Evolutionary conservation across 1,140 invertebrate species (phyloP), one percentile per base, ranked within the genome.

Genomic region (Nylanderia fulva): DNA sequence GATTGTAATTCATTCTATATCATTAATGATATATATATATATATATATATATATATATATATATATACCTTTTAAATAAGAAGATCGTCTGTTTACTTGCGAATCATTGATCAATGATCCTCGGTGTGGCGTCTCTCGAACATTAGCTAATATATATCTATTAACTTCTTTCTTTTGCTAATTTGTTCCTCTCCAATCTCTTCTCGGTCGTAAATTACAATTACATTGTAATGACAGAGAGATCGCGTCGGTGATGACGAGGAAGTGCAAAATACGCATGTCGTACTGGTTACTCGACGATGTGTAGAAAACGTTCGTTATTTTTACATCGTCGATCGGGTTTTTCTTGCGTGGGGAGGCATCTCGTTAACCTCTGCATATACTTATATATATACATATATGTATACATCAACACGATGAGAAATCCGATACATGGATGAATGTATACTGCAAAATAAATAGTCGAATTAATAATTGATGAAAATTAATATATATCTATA

Each of bases 241-340:
- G 42, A n/a, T n/a, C n/a, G n/a, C 58, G 18, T 13, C 18, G 27
- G 18, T 2, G 36, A 11, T 7, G 29, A n/a, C n/a, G 52, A 80
- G 66, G 58, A 71, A 82, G 36, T 24, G 45, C 15, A 24, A 11
- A n/a, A 11, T 24, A 39, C 29, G 42, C n/a, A n/a, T 11, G 8
- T 42, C 9, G 11, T 48, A 21, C n/a, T 11, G 33, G 6, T 69
- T 27, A 68, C 45, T 52, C 21, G 36, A 45, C 24, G 29, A 21
- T 24, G 15, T n/a, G 8, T 9, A 39, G 48, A 80, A 82, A 64
- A 82, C 58, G 11, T 56, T 18, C 6, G 52, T 82, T 71, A 82
- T 82, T 82, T 82, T 82, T 82, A 82, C 9, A 71, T 5, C 18
- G 64, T 80, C 77, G 36, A 80, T 80, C 66, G 77, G 24, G 24